Percentiles rank a stretch among this genome's conserved stretches.
phyloP scores from a whole-genome alignment of 1,140 invertebrate species.

The Lerema accius region DNA sequence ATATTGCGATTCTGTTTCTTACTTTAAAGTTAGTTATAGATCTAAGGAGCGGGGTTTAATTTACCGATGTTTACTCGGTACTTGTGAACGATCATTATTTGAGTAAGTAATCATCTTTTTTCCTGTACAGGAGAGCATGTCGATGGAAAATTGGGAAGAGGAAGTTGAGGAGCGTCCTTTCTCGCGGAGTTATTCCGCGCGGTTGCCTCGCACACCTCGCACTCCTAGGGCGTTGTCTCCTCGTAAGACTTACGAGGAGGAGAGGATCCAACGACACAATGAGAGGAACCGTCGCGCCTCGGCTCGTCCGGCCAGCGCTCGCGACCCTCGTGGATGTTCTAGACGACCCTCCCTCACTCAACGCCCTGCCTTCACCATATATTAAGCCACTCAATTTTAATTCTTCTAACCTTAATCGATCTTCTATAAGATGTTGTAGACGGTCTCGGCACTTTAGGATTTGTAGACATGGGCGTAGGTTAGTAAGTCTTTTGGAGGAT shows the following conservation, averaged over 20 bases:
- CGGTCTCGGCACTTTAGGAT: not conserved
- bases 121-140: slow-evolving; percentile 54
- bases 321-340: slow-evolving; percentile 58
- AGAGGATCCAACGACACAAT: slow-evolving; percentile 47
- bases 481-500: not conserved
- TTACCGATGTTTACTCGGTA: no score
- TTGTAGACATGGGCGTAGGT: not conserved
- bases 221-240: slow-evolving; percentile 60
- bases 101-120: not conserved
- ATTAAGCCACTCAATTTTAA: slow-evolving; percentile 43
- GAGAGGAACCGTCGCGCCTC: slow-evolving; percentile 51
- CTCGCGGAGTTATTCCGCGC: slow-evolving; percentile 65
- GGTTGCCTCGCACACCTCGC: slow-evolving; percentile 48
- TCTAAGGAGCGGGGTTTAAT: no score
- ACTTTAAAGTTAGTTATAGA: no score
- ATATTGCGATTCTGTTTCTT: no score
- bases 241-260: slow-evolving; percentile 42
- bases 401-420: not conserved
- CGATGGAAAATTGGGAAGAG: slow-evolving; percentile 60
- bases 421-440: slow-evolving; percentile 1
- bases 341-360: slow-evolving; percentile 60
- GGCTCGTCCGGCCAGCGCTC: slow-evolving; percentile 52
- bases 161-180: slow-evolving; percentile 61
- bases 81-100: no score
- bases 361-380: slow-evolving; percentile 70